Evolutionary conservation across 2,888 invertebrate species (phyloP).

Genomic region (Vesta saturnalis): DNA sequence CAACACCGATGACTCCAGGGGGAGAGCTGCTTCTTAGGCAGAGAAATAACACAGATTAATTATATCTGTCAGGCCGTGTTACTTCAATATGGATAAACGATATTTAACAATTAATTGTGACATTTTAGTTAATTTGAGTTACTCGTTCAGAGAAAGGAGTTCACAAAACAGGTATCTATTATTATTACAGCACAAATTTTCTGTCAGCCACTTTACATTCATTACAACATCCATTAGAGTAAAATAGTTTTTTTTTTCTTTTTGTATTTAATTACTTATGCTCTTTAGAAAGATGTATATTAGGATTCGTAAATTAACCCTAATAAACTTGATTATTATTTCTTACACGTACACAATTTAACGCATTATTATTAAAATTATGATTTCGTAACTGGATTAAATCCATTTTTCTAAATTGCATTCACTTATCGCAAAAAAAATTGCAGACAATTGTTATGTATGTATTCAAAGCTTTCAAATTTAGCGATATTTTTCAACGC

Average conservation of each 20-base stretch:
- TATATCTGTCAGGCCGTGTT: constrained; percentile 62
- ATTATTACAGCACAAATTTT: constrained; percentile 7
- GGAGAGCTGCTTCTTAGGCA: constrained; percentile 59
- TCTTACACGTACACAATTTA: too few relatives aligned
- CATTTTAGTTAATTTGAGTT: constrained; percentile 54
- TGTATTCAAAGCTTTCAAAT: too few relatives aligned
- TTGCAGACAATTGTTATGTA: too few relatives aligned
- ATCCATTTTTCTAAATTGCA: too few relatives aligned
- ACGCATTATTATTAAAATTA: too few relatives aligned
- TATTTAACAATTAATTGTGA: constrained; percentile 63
- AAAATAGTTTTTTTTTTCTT: neutral
- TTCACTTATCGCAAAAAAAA: too few relatives aligned
- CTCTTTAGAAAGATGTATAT: too few relatives aligned
- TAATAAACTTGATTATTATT: too few relatives aligned
- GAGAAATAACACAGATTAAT: constrained; percentile 63
- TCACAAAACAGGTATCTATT: constrained; percentile 15
- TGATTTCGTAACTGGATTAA: too few relatives aligned
- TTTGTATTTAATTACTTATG: neutral
- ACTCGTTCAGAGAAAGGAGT: constrained; percentile 32
- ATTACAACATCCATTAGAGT: neutral
- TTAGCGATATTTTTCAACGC: too few relatives aligned
- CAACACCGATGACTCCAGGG: constrained; percentile 57
- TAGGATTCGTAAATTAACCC: too few relatives aligned
- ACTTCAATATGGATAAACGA: constrained; percentile 62
- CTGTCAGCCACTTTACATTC: neutral